Base-by-base conservation (phyloP, 1,140 invertebrate genomes). In the Trinorchestia longiramus region DNA sequence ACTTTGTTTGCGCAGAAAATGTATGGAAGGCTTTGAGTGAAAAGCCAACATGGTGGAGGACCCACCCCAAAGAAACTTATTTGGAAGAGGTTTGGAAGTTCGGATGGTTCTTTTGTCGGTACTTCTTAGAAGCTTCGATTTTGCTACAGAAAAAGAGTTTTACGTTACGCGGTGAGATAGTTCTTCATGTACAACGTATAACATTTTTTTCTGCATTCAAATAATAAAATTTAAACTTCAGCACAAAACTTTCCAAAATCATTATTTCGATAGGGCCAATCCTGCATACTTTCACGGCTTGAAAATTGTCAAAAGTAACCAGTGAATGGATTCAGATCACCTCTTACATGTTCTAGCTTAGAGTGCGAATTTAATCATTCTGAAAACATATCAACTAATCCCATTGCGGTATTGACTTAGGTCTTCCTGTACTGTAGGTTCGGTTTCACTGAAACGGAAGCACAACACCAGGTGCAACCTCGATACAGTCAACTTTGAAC, bases 1-100 rank as follows among this genome's bases (percentile, higher is more conserved):
- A 90, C 88, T 90, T 94, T 94, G 92, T 94, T 94, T 94, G 92
- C 92, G 15, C 44, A 94, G 92, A 94, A 94, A 94, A 94, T 94
- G 92, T 47, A 94, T 94, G 92, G 92, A 47, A 47, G 43, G 92
- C 92, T 94, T 94, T 43, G 44, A 94, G 92, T 94, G 92, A 94
- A 94, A 94, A 94, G 44, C 92, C 43, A 94, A 94, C 92, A 94
- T 47, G 44, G 43, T 45, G 92, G 40, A 43, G 92, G 44, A n/a
- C 11, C 44, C 43, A 43, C 92, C 44, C 92, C 43, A 40, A n/a
- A 94, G 92, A 94, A 94, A 94, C 92, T 94, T 94, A 47, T 45
- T 44, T 94, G 92, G 62, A 94, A 43, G 43, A 94, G 92, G 41
- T 91, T 91, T 36, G 4, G 11, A 15, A 91, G 88, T 42, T 44